Base-by-base conservation (phyloP, 2,113 vertebrate genomes). In the Tinamus guttatus region DNA sequence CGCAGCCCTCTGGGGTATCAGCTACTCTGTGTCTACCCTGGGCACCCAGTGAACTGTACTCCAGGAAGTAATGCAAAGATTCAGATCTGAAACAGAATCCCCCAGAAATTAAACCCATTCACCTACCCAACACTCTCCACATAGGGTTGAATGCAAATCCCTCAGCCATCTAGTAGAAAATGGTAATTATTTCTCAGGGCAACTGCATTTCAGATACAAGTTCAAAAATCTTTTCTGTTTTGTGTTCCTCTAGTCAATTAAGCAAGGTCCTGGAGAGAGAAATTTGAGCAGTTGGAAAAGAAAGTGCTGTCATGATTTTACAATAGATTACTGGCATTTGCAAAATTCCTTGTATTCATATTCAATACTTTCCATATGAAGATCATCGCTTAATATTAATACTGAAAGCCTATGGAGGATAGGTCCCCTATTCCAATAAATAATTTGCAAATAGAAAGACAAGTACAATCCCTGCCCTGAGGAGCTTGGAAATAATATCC, bases 401-500 rank as follows among this genome's bases (percentile, higher is more conserved):
- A 25, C n/a, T 87, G 87, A 96, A 82, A 63, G 6, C 0, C 0
- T 41, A 47, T 41, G 45, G 67, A 95, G 81, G 63, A 95, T 87
- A 87, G 54, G 63, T 68, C 71, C 68, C 36, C 64, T 80, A 64
- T 85, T 97, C 81, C 76, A 93, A 83, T 84, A 93, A 94, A 86
- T 84, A 89, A 95, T 88, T 81, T 95, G 68, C n/a, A 77, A 79
- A 80, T 92, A 94, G 51, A 94, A 94, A 77, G 85, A 93, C 78
- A 90, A 89, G 54, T 85, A 87, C 85, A 95, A 94, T 95, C 91
- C 89, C 45, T 90, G 82, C 93, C 89, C 79, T 67, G 68, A 95
- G 71, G 81, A 95, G 47, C 51, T 25, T 71, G 64, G 87, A 97
- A 95, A 95, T 91, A 95, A 97, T 93, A 96, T 88, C 85, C 82